Percentiles rank a stretch among this genome's conserved stretches.
These are phyloP conservation scores for Coenonympha arcania DNA, from an alignment of 2,888 invertebrate genomes.

Conservation along the genomic window DNA sequence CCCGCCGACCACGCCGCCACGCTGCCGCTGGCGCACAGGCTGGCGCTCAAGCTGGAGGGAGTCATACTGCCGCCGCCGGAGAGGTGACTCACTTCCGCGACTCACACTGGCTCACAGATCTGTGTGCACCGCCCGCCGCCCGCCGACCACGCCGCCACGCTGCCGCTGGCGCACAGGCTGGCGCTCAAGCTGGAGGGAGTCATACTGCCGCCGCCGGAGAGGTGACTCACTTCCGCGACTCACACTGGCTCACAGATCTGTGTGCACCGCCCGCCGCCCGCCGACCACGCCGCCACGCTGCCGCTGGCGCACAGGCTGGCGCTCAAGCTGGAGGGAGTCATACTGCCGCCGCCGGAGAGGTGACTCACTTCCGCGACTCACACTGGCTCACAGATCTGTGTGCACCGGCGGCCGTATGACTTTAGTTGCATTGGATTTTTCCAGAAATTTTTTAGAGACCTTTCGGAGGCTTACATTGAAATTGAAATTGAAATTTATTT, in stretches of 20 bases:
- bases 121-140: slow-evolving; percentile 59
- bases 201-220: slow-evolving; percentile 75
- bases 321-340: slow-evolving; percentile 94
- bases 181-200: slow-evolving; percentile 96
- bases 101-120: too few species aligned
- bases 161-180: slow-evolving; percentile 87
- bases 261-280: slow-evolving; percentile 67
- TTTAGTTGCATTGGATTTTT: too few species aligned
- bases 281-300: slow-evolving; percentile 89
- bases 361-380: too few species aligned
- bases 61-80: too few species aligned
- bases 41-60: too few species aligned
- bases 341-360: slow-evolving; percentile 73
- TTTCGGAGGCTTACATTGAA: too few species aligned
- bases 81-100: too few species aligned
- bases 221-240: slow-evolving; percentile 40
- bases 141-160: slow-evolving; percentile 88
- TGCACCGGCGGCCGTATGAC: too few species aligned
- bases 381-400: too few species aligned
- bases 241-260: too few species aligned
- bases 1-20: slow-evolving; percentile 89
- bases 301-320: slow-evolving; percentile 89
- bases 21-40: slow-evolving; percentile 86
- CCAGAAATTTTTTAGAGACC: too few species aligned
- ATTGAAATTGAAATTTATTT: too few species aligned